A percentile compares a stretch with the other conserved stretches of the same genome.
Evolutionary conservation across 2,113 vertebrate genomes (phyloP).

Genomic region (Gallinago jamesoni): DNA sequence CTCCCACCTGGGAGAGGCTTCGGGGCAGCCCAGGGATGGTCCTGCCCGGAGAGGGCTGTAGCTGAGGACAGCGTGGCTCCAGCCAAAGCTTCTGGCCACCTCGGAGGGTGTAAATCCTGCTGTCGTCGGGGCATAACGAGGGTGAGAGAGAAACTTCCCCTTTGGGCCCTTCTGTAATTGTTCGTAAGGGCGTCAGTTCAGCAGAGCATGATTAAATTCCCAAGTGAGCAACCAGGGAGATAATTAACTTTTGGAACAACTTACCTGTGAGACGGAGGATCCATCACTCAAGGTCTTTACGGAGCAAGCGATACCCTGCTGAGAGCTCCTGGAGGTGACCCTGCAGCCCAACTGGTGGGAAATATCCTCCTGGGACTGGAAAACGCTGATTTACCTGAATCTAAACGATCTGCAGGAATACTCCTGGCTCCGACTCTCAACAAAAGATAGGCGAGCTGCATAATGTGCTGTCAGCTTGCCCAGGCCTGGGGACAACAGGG

Average conservation of each 20-base stretch:
- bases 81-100: fast-evolving
- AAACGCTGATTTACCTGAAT: slow-evolving; percentile 43
- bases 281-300: slow-evolving; percentile 18
- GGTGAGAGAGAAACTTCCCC: slow-evolving; percentile 26
- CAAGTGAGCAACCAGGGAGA: slow-evolving; percentile 28
- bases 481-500: not conserved
- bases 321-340: slow-evolving; percentile 48
- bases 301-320: not conserved
- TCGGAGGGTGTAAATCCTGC: not conserved
- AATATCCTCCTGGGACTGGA: not conserved
- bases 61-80: not conserved
- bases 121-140: not conserved
- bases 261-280: slow-evolving; percentile 7
- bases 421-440: not conserved
- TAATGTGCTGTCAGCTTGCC: not conserved
- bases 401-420: not conserved
- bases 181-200: slow-evolving; percentile 4
- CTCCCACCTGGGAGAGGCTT: not conserved
- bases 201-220: slow-evolving; percentile 29
- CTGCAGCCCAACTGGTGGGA: not conserved
- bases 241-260: slow-evolving; percentile 56
- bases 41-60: not conserved
- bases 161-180: slow-evolving; percentile 28
- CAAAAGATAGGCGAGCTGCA: not conserved
- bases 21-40: not conserved